A percentile compares a stretch with the other conserved stretches of the same genome.
Evolutionary conservation across 23 tunicate species (phyloP).

Genomic region (Ascidia mentula): DNA sequence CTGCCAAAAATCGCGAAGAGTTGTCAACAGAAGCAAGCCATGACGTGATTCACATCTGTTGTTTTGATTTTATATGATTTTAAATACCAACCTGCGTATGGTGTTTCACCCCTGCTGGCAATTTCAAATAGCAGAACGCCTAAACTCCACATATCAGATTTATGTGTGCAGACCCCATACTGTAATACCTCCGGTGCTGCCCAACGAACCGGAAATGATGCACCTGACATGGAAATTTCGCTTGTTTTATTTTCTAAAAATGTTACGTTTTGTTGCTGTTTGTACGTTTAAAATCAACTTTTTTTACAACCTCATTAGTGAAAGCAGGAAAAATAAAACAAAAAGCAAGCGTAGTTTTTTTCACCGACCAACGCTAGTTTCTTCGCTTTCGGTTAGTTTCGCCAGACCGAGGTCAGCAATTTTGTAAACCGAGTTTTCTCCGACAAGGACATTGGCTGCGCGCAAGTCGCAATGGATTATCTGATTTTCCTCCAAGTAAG

Average conservation of each 20-base stretch:
- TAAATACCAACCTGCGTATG: constrained; percentile 14
- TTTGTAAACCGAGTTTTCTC: constrained; percentile 49
- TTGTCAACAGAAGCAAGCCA: too few relatives aligned
- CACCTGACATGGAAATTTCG: too few relatives aligned
- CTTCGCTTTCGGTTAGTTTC: constrained; percentile 55
- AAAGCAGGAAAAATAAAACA: too few relatives aligned
- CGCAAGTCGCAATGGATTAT: constrained; percentile 77
- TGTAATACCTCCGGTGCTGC: constrained; percentile 10
- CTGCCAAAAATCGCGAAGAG: too few relatives aligned
- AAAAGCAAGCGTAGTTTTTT: too few relatives aligned
- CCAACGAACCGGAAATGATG: constrained; percentile 7
- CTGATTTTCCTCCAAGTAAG: constrained; percentile 71
- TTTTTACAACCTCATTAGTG: too few relatives aligned
- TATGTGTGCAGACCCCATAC: not conserved
- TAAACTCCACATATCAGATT: constrained; percentile 12
- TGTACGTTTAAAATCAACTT: too few relatives aligned
- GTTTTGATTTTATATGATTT: too few relatives aligned
- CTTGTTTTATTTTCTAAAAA: too few relatives aligned
- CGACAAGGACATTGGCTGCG: constrained; percentile 82
- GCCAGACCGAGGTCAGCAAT: constrained; percentile 87
- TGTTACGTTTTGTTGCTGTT: too few relatives aligned
- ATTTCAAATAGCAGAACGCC: constrained; percentile 13
- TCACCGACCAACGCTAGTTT: constrained; percentile 53
- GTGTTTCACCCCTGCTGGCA: not conserved
- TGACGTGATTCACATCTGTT: too few relatives aligned